A percentile compares a stretch with the other conserved stretches of the same genome.
Evolutionary conservation across 2,888 invertebrate genomes (phyloP).

Genomic region (Lycophotia porphyrea): DNA sequence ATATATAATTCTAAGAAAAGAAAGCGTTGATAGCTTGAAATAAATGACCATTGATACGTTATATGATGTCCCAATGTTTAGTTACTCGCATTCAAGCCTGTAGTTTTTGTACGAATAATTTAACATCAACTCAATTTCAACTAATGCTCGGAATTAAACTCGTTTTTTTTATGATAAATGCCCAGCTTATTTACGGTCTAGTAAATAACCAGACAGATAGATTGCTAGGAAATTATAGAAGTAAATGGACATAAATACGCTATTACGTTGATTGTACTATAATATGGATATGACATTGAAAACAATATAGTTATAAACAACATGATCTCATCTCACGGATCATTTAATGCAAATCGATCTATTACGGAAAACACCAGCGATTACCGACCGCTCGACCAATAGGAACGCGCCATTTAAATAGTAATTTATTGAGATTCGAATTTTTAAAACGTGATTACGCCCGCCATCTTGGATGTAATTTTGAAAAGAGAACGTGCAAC

Average conservation of each 20-base stretch:
- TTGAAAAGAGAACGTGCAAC: constrained; percentile 81
- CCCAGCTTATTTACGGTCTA: constrained; percentile 57
- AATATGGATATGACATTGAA: constrained; percentile 78
- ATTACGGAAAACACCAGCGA: constrained; percentile 82
- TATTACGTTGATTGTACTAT: constrained; percentile 68
- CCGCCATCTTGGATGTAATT: constrained; percentile 86
- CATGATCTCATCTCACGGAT: constrained; percentile 86
- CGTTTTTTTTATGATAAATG: constrained; percentile 50
- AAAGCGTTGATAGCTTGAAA: constrained; percentile 19
- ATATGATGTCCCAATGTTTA: constrained; percentile 1
- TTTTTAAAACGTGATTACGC: constrained; percentile 82
- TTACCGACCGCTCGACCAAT: constrained; percentile 82
- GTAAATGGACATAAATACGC: constrained; percentile 75
- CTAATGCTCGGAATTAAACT: constrained; percentile 53
- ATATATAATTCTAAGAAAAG: constrained; percentile 15
- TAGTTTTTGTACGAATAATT: constrained; percentile 38
- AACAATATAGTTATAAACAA: constrained; percentile 79
- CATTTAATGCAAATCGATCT: constrained; percentile 89
- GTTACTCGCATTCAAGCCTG: background rate
- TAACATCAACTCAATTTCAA: constrained; percentile 38
- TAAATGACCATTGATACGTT: constrained; percentile 21
- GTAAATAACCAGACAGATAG: constrained; percentile 54
- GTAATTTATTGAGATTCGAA: constrained; percentile 87
- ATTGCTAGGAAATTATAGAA: constrained; percentile 69
- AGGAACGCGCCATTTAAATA: constrained; percentile 79